phyloP scores from a whole-genome alignment of 2,888 invertebrate species.

The Eupsilia transversa region DNA sequence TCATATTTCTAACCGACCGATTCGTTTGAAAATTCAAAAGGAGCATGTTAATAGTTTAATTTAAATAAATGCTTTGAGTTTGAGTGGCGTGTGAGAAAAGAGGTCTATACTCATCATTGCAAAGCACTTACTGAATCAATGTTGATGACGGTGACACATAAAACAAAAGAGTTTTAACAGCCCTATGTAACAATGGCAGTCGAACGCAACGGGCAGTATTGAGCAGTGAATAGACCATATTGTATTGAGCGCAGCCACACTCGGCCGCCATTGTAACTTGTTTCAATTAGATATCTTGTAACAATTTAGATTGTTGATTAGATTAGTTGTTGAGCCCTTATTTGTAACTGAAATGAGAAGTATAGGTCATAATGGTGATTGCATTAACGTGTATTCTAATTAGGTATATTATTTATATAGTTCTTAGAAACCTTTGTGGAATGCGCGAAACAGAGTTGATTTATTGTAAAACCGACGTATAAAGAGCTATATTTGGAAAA shows the following conservation, averaged over 20 bases:
- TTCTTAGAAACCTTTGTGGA: too few relatives aligned
- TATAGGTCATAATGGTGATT: slow-evolving; percentile 22
- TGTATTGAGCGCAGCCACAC: slow-evolving; percentile 36
- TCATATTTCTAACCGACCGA: too few relatives aligned
- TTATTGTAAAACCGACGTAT: not conserved
- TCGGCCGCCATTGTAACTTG: slow-evolving; percentile 36
- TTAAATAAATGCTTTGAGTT: too few relatives aligned
- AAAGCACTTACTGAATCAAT: not conserved
- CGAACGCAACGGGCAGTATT: slow-evolving; percentile 47
- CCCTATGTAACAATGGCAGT: slow-evolving; percentile 53
- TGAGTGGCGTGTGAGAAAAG: not conserved
- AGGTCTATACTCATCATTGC: not conserved
- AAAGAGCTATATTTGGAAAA: not conserved
- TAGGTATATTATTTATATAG: slow-evolving; percentile 5
- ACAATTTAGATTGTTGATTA: slow-evolving; percentile 62
- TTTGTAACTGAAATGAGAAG: slow-evolving; percentile 37
- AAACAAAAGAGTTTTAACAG: slow-evolving; percentile 35
- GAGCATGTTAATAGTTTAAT: too few relatives aligned
- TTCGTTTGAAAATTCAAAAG: too few relatives aligned
- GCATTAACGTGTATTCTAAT: slow-evolving; percentile 17
- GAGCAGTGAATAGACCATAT: slow-evolving; percentile 47
- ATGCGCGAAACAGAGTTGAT: not conserved
- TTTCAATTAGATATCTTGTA: slow-evolving; percentile 63
- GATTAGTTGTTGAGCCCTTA: slow-evolving; percentile 37
- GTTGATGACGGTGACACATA: not conserved